phyloP scores from a whole-genome alignment of 1,140 invertebrate genomes.

The Eumaeus atala region DNA sequence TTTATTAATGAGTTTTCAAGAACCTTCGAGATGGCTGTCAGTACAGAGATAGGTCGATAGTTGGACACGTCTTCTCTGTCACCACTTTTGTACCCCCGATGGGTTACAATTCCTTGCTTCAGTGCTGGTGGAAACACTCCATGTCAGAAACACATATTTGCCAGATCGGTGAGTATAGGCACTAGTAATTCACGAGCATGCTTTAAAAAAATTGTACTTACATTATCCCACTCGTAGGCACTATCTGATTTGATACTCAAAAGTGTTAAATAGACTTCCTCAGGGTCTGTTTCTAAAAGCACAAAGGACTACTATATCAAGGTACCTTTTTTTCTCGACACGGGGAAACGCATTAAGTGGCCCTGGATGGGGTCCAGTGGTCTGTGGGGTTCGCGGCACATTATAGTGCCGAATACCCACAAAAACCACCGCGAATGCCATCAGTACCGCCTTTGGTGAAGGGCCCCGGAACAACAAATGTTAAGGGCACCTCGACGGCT shows the following conservation, averaged over 20 bases:
- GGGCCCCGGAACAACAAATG: too few relatives aligned
- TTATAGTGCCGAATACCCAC: too few relatives aligned
- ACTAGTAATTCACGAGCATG: neutral
- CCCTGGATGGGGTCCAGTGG: too few relatives aligned
- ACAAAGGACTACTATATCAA: too few relatives aligned
- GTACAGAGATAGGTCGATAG: slow-evolving; percentile 13
- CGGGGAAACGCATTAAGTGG: too few relatives aligned
- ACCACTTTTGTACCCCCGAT: slow-evolving; percentile 10
- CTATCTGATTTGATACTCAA: slow-evolving; percentile 17
- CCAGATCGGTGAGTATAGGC: slow-evolving; percentile 3
- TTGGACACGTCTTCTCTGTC: slow-evolving; percentile 3
- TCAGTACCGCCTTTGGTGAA: too few relatives aligned
- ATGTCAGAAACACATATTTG: slow-evolving; percentile 15
- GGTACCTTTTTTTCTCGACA: too few relatives aligned
- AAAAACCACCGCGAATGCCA: too few relatives aligned
- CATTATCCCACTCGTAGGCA: slow-evolving; percentile 14
- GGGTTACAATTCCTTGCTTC: slow-evolving; percentile 13
- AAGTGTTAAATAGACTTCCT: slow-evolving; percentile 16
- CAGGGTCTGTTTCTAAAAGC: neutral
- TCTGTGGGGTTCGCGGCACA: too few relatives aligned
- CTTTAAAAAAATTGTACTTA: slow-evolving; percentile 14
- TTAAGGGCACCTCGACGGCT: too few relatives aligned
- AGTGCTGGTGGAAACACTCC: slow-evolving; percentile 10
- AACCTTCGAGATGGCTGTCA: slow-evolving; percentile 13
- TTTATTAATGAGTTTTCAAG: slow-evolving; percentile 18